A percentile compares a stretch with the other conserved stretches of the same genome.
These are phyloP conservation scores for Agrilus cyanescens DNA, from an alignment of 2,888 invertebrate species.

Conservation along the genomic window DNA sequence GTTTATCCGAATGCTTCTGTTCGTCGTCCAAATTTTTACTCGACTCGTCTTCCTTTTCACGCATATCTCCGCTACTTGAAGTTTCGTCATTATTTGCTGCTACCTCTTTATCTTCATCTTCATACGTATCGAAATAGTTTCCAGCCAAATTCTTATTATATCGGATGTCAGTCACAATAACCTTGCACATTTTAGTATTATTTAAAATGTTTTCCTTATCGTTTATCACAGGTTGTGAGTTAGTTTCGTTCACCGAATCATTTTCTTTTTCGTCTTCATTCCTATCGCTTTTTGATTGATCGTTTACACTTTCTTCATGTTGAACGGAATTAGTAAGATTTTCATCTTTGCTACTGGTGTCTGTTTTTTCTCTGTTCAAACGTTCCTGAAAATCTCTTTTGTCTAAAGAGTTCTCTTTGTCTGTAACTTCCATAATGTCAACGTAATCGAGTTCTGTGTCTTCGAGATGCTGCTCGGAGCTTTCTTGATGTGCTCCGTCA, in stretches of 20 bases:
- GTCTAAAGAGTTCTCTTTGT: no score
- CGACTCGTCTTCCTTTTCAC: not conserved
- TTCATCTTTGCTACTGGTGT: not conserved
- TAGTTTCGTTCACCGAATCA: slow-evolving; percentile 3
- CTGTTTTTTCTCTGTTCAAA: no score
- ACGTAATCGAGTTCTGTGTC: no score
- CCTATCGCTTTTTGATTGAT: not conserved
- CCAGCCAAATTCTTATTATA: no score
- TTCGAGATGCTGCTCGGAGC: no score
- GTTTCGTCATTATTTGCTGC: no score
- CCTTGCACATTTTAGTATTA: slow-evolving; percentile 24
- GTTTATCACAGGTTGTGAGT: not conserved
- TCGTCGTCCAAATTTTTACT: not conserved
- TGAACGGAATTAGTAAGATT: not conserved
- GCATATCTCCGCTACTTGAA: no score
- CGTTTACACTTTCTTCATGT: not conserved
- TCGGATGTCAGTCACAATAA: slow-evolving; percentile 26
- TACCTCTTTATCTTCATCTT: slow-evolving; percentile 1
- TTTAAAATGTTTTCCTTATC: slow-evolving; percentile 7
- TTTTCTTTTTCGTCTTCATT: slow-evolving; percentile 6
- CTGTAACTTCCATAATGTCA: no score
- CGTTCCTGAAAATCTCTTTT: no score
- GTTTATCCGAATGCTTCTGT: not conserved
- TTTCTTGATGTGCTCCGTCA: no score
- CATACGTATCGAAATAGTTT: not conserved